Percentiles rank a stretch among this genome's conserved stretches.
Conservation (phyloP, 2,113 vertebrate genomes). For the Eidolon helvum region DNA sequence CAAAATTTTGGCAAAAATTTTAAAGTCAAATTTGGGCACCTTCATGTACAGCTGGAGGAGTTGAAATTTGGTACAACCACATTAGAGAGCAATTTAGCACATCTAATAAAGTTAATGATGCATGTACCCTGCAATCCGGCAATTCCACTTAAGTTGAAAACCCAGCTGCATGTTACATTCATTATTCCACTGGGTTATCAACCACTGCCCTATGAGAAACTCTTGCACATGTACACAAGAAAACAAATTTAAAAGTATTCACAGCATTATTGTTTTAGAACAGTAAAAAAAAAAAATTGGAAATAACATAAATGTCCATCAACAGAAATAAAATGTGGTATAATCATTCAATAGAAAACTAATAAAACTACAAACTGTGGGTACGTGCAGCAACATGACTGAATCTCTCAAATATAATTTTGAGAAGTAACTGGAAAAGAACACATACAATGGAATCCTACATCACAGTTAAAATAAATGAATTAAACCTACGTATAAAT, state of each 20-base stretch:
- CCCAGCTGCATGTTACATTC: neutral
- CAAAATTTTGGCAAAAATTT: neutral
- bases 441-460: neutral
- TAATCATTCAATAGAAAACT: neutral
- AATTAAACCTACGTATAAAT: neutral
- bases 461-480: neutral
- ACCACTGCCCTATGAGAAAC: neutral
- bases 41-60: neutral
- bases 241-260: neutral
- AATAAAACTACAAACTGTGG: neutral
- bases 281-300: neutral
- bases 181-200: neutral
- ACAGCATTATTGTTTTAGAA: neutral
- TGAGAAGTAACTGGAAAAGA: neutral
- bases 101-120: neutral
- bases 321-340: neutral
- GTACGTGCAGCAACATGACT: neutral
- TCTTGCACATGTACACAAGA: neutral
- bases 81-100: neutral
- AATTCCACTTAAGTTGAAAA: neutral
- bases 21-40: neutral
- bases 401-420: neutral
- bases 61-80: neutral
- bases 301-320: neutral
- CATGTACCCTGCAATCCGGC: neutral